Conservation (phyloP, 2,797 vertebrate species). For the Xenentodon cancila region DNA sequence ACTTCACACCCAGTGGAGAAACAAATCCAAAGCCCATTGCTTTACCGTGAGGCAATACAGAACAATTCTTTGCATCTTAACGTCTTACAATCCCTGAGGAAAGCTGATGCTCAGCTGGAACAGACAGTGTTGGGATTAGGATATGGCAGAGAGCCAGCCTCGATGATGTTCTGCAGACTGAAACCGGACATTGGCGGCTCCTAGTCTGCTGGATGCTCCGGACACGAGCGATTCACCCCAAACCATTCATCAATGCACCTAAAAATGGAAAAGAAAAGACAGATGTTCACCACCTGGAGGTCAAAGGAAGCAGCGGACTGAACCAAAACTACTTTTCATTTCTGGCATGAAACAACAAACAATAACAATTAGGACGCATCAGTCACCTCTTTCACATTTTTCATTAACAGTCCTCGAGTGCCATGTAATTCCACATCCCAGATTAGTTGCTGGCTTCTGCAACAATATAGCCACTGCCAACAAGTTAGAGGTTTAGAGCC, state of each 20-base stretch:
- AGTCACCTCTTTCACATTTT: too few species aligned
- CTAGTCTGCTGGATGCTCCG: slow-evolving; percentile 95
- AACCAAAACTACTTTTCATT: too few species aligned
- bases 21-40: slow-evolving; percentile 27
- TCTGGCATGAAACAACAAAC: too few species aligned
- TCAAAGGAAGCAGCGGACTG: not conserved
- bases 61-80: slow-evolving; percentile 29
- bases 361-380: too few species aligned
- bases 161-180: slow-evolving; percentile 23
- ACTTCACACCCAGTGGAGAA: slow-evolving; percentile 21
- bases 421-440: too few species aligned
- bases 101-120: slow-evolving; percentile 45
- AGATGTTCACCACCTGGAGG: not conserved
- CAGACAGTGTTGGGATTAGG: slow-evolving; percentile 60
- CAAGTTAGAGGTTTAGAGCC: too few species aligned
- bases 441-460: too few species aligned
- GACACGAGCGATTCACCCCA: slow-evolving; percentile 96
- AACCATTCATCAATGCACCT: slow-evolving; percentile 99
- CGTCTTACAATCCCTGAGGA: slow-evolving; percentile 71
- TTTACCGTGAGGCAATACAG: slow-evolving; percentile 37
- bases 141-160: slow-evolving; percentile 34
- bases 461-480: too few species aligned
- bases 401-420: too few species aligned
- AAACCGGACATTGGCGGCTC: slow-evolving; percentile 31
- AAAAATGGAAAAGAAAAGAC: slow-evolving; percentile 13